Percentiles rank a stretch among this genome's conserved stretches.
phyloP scores from a whole-genome alignment of 2,888 invertebrate species.

The Herminia tarsipennalis region DNA sequence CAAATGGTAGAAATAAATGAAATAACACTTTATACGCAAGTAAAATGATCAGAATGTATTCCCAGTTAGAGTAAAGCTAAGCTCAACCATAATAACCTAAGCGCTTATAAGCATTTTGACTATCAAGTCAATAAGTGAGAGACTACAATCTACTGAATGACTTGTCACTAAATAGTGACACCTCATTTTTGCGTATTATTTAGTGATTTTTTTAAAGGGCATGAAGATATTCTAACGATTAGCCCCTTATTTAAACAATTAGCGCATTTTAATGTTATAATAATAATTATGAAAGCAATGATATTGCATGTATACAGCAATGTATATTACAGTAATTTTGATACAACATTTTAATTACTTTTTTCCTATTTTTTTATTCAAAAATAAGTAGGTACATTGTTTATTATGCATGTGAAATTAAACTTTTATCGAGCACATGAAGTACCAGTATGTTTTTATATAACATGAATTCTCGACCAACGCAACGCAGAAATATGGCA shows the following conservation, averaged over 20 bases:
- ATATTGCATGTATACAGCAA: slow-evolving; percentile 7
- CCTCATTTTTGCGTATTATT: neutral
- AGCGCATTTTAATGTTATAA: neutral
- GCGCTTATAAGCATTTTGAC: slow-evolving; percentile 11
- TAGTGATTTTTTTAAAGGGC: no score
- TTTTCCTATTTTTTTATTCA: no score
- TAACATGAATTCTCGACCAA: no score
- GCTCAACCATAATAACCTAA: slow-evolving; percentile 32
- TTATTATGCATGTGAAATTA: no score
- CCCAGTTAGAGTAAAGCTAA: slow-evolving; percentile 43
- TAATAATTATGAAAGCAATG: slow-evolving; percentile 1
- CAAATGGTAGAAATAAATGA: slow-evolving; percentile 12
- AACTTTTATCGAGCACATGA: no score
- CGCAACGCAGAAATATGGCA: no score
- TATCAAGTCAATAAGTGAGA: neutral
- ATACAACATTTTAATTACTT: no score
- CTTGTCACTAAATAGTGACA: neutral
- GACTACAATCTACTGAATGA: slow-evolving; percentile 4
- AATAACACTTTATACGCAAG: neutral
- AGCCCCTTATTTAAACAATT: no score
- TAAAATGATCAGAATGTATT: slow-evolving; percentile 4
- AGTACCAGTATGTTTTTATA: no score
- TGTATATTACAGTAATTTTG: no score
- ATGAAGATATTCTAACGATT: no score
- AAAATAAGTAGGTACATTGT: no score